Evolutionary conservation across 2,888 invertebrate genomes (phyloP).

Genomic region (Anticlea derivata): DNA sequence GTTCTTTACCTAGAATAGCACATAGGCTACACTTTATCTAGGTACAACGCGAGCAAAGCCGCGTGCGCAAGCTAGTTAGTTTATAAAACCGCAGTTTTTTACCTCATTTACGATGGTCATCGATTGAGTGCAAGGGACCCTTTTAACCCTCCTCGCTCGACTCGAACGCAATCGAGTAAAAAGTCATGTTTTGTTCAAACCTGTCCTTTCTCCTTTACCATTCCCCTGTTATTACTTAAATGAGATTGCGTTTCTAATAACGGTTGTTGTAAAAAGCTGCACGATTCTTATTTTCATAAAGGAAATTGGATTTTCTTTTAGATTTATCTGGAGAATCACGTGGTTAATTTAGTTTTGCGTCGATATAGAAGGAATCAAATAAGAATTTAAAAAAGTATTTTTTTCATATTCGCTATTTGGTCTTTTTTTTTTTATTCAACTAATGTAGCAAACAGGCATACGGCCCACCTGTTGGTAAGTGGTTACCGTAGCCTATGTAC

Average conservation of each 20-base stretch:
- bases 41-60: no score
- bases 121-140: conserved; percentile 13
- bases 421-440: no score
- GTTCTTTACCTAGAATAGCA: no score
- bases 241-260: conserved; percentile 20
- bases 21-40: no score
- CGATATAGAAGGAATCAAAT: no score
- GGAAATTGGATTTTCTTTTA: conserved; percentile 14
- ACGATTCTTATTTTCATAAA: conserved; percentile 6
- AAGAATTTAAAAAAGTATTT: no score
- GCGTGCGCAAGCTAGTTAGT: no score
- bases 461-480: no score
- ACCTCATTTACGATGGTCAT: conserved; percentile 2
- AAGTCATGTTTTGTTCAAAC: conserved; percentile 1
- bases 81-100: conserved; percentile 9
- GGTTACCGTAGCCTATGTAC: no score
- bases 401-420: no score
- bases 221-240: conserved; percentile 15
- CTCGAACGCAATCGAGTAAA: conserved; percentile 6
- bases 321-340: conserved; percentile 2
- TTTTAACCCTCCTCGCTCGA: conserved; percentile 3
- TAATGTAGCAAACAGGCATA: no score
- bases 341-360: no score
- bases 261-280: conserved; percentile 15
- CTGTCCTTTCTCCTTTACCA: conserved; percentile 2